A percentile compares a stretch with the other conserved stretches of the same genome.
Evolutionary conservation across 2,113 vertebrate genomes (phyloP).

Genomic region (Casuarius casuarius): DNA sequence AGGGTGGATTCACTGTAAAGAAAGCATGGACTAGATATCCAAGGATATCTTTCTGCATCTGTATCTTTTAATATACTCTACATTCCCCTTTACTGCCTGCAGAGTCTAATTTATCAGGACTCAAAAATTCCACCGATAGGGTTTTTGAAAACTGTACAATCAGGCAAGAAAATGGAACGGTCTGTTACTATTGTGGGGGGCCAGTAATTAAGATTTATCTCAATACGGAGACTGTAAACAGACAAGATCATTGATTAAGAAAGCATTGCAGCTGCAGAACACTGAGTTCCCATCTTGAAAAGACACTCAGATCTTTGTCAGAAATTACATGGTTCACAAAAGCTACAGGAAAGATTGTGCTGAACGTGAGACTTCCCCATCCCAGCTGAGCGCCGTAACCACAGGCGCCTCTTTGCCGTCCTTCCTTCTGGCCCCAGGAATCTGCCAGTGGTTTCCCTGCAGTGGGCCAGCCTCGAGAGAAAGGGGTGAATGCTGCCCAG

Average conservation of each 20-base stretch:
- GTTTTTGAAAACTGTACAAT: background rate
- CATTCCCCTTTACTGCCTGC: conserved; percentile 13
- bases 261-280: background rate
- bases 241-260: conserved; percentile 17
- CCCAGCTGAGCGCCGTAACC: background rate
- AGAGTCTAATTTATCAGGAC: conserved; percentile 12
- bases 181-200: background rate
- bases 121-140: background rate
- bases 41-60: background rate
- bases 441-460: background rate
- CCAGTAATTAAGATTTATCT: conserved; percentile 54
- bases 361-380: background rate
- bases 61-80: conserved; percentile 4
- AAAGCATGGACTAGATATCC: conserved; percentile 24
- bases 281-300: background rate
- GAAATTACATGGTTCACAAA: background rate
- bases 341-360: background rate
- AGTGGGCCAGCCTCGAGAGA: background rate
- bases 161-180: background rate
- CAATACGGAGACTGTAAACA: background rate
- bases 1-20: conserved; percentile 38
- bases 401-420: background rate
- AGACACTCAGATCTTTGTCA: background rate
- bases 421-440: background rate
- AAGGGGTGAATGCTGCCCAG: background rate